These are phyloP conservation scores for Octopus bimaculoides DNA, from an alignment of 1,140 invertebrate species.

Conservation along the genomic window DNA sequence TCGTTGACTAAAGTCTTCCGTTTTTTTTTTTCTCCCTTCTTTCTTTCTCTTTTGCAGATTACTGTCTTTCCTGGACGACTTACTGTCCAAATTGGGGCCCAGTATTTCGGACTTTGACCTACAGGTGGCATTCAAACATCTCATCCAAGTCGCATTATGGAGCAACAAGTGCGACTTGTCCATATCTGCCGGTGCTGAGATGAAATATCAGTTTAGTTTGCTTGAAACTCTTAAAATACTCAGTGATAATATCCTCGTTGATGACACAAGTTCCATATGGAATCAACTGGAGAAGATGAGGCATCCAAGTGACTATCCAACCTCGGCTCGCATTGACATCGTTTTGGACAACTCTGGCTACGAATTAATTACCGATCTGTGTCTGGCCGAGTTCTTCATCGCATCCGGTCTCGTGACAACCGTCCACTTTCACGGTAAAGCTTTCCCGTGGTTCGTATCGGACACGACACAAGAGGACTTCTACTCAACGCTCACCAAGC, in stretches of 20 bases:
- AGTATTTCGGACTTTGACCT: not conserved
- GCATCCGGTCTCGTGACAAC: constrained; percentile 66
- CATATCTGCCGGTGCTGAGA: constrained; percentile 69
- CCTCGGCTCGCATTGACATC: constrained; percentile 65
- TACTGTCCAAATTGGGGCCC: not conserved
- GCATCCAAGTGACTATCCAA: constrained; percentile 23
- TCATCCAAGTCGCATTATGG: constrained; percentile 62
- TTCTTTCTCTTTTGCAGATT: constrained; percentile 6
- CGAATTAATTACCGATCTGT: constrained; percentile 88
- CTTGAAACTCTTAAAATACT: constrained; percentile 67
- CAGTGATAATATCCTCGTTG: constrained; percentile 64
- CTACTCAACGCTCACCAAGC: constrained; percentile 64
- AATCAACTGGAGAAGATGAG: constrained; percentile 49
- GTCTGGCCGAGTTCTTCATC: constrained; percentile 78
- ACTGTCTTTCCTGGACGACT: not conserved
- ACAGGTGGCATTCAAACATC: not conserved
- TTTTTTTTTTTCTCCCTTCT: constrained; percentile 15
- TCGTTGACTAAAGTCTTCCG: not conserved
- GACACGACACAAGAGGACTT: constrained; percentile 81
- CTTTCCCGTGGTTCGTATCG: constrained; percentile 94
- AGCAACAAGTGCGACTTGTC: constrained; percentile 85
- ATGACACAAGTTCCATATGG: constrained; percentile 68
- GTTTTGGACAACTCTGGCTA: constrained; percentile 92
- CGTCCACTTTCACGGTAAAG: constrained; percentile 84
- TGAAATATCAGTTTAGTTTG: constrained; percentile 62